These are phyloP conservation scores for Spondyliosoma cantharus DNA, from an alignment of 2,797 vertebrate genomes.

Conservation along the genomic window DNA sequence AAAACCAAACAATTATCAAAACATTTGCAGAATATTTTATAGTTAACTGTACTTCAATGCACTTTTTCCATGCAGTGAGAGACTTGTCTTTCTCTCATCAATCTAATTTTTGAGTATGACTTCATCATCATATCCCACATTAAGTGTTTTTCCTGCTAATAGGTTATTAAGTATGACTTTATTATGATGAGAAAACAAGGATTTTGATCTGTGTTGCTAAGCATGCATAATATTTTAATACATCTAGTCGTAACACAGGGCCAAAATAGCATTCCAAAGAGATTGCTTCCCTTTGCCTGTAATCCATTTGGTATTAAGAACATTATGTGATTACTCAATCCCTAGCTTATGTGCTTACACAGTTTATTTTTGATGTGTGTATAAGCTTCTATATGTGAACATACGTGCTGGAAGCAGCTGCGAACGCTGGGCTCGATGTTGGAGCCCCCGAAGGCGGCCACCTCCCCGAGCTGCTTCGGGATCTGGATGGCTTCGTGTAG, in stretches of 20 bases:
- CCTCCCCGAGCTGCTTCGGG: constrained; percentile 95
- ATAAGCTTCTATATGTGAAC: constrained; percentile 56
- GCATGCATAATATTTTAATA: not conserved
- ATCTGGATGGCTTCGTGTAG: constrained; percentile 98
- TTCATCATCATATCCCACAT: not conserved
- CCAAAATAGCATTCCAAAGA: not conserved
- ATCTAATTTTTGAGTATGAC: not conserved
- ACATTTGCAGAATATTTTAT: not conserved
- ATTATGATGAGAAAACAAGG: not conserved
- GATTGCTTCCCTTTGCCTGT: not conserved
- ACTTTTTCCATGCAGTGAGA: not conserved
- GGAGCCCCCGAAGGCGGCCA: constrained; percentile 96
- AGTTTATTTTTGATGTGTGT: not conserved
- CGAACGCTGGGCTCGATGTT: constrained; percentile 98
- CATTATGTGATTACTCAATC: constrained; percentile 11
- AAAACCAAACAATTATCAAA: not conserved
- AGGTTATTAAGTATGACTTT: not conserved
- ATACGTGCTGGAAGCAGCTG: constrained; percentile 97
- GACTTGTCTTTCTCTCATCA: not conserved
- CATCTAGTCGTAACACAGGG: not conserved
- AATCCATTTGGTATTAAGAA: constrained; percentile 25
- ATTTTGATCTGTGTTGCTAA: not conserved
- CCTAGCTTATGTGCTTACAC: not conserved
- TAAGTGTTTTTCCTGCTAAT: not conserved
- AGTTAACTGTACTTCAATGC: not conserved